Evolutionary conservation across 2,113 vertebrate species (phyloP).

Genomic region (Poecile atricapillus): DNA sequence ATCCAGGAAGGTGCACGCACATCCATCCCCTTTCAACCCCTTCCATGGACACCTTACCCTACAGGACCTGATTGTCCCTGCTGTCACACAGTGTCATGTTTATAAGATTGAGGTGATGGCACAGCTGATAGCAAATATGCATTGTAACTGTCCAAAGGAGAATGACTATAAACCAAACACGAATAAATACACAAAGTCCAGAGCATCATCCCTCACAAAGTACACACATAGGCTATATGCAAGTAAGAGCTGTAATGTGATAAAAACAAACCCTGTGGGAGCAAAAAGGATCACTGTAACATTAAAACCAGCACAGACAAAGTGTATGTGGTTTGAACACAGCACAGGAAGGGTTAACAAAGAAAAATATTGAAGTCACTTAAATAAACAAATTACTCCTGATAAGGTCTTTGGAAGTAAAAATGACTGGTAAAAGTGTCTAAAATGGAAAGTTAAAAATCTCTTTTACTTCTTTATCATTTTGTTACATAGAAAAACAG

Average conservation of each 20-base stretch:
- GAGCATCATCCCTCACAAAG: neutral
- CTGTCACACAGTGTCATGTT: neutral
- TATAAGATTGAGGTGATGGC: neutral
- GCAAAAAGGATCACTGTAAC: neutral
- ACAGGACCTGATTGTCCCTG: neutral
- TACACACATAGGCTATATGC: neutral
- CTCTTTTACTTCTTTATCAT: neutral
- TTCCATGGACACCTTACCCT: no score
- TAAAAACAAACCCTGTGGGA: neutral
- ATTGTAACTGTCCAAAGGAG: neutral
- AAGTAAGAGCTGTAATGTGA: neutral
- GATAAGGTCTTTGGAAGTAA: neutral
- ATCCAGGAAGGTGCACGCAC: neutral
- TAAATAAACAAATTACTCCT: neutral
- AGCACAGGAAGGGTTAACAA: neutral
- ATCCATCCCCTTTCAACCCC: neutral
- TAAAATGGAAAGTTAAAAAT: neutral
- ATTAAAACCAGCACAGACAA: neutral
- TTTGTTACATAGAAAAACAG: neutral
- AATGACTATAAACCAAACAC: neutral
- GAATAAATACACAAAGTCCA: neutral
- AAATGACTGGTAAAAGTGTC: neutral
- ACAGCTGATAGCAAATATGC: neutral
- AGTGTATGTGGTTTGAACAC: neutral
- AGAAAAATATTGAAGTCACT: neutral